These are phyloP conservation scores for Lithodes maja DNA, from an alignment of 2,888 invertebrate species.

Conservation along the genomic window DNA sequence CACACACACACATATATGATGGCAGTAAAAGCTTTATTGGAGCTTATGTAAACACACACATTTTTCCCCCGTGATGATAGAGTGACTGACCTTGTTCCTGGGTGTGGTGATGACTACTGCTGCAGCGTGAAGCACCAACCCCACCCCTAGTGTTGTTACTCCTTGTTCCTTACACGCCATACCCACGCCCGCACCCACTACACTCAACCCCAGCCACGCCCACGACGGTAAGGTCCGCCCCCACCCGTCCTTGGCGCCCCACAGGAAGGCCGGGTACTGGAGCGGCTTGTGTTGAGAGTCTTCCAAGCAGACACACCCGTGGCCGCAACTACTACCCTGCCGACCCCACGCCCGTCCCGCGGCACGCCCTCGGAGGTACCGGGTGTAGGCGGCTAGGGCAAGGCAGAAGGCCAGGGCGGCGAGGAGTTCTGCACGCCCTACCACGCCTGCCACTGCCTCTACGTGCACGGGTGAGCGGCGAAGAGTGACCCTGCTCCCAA, in stretches of 20 bases:
- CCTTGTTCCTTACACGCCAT: constrained; percentile 97
- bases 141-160: constrained; percentile 91
- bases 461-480: constrained; percentile 97
- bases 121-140: constrained; percentile 82
- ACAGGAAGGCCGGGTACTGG: constrained; percentile 5
- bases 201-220: constrained; percentile 61
- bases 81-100: constrained; percentile 56
- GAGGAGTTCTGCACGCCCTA: constrained; percentile 95
- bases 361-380: constrained; percentile 79
- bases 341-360: constrained; percentile 40
- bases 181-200: constrained; percentile 81
- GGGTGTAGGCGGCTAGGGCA: constrained; percentile 89
- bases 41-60: too few species aligned
- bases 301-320: constrained; percentile 39
- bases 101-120: constrained; percentile 57
- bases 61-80: too few species aligned
- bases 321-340: constrained; percentile 38
- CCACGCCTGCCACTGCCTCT: constrained; percentile 96
- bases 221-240: constrained; percentile 43
- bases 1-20: too few species aligned
- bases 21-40: too few species aligned
- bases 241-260: constrained; percentile 26
- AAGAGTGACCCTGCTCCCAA: constrained; percentile 87
- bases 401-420: constrained; percentile 93
- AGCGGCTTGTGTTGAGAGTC: constrained; percentile 20